Base-by-base conservation (phyloP, 2,797 vertebrate species). In the Micropoecilia bifurca region DNA sequence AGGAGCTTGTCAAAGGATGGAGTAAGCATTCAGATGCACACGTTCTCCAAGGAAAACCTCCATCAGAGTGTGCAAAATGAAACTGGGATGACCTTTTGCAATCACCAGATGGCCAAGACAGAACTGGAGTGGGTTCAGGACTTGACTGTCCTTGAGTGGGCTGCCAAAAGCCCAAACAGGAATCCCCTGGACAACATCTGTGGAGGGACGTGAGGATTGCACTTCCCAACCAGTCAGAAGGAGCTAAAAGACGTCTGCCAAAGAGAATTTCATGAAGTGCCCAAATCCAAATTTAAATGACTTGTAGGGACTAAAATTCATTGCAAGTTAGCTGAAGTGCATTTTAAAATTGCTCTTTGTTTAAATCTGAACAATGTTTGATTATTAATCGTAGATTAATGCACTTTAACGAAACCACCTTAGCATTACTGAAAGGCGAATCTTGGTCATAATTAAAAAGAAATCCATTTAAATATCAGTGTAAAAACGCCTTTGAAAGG, bases 61-160 rank as follows among this genome's bases (percentile, higher is more conserved):
- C 16, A 43, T 10, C 16, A 18, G 36, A 75, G 30, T 71, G 41
- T 45, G 43, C 25, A 71, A 57, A 69, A 71, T 82, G 57, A 76
- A 30, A 74, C 46, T 20, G 2, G 47, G 13, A 39, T 78, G 28
- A 61, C 59, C 25, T 78, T 81, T 76, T 71, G 73, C 57, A 41
- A n/a, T 73, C 50, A 69, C 59, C 18, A 39, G 68, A 76, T 30
- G 47, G 41, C 79, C 14, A 68, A 79, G 45, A 50, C n/a, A 33
- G 36, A 82, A 63, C 36, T 74, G 61, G 41, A 75, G 71, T 66
- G 48, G 47, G 30, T 71, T 63, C 71, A 48, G 33, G 73, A 78
- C 39, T 50, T 28, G 41, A 43, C 53, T 57, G 71, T 69, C 45
- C 20, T 50, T 78, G 39, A 82, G 50, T 68, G 20, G 33, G 50